A percentile compares a stretch with the other conserved stretches of the same genome.
Conservation (phyloP, 2,113 vertebrate species). For the Carollia perspicillata region DNA sequence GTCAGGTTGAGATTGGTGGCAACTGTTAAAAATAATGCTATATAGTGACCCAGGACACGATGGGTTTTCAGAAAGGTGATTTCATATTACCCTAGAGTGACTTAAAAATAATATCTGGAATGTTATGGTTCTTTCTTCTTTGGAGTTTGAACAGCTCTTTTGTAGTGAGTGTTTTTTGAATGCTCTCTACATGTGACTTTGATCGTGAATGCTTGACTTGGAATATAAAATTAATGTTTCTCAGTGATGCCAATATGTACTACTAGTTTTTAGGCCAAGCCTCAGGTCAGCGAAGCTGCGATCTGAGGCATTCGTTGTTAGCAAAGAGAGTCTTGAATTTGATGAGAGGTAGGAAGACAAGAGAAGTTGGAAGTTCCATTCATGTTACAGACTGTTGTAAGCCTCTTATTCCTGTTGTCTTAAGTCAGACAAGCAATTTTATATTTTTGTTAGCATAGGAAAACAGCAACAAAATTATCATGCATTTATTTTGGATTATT, state of each 20-base stretch:
- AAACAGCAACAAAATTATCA: not conserved
- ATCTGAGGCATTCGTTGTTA: not conserved
- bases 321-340: not conserved
- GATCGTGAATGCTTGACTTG: not conserved
- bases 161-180: not conserved
- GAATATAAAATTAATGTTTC: not conserved
- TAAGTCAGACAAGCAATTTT: not conserved
- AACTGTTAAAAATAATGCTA: not conserved
- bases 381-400: not conserved
- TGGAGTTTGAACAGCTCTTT: not conserved
- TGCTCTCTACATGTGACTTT: not conserved
- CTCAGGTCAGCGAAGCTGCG: not conserved
- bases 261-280: not conserved
- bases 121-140: not conserved
- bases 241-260: not conserved
- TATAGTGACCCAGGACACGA: not conserved
- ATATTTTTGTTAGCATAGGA: not conserved
- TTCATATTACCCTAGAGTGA: not conserved
- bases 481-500: not conserved
- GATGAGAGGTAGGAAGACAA: not conserved
- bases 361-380: not conserved
- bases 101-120: not conserved
- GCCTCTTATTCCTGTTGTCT: not conserved
- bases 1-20: not conserved
- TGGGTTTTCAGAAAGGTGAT: slow-evolving; percentile 29